Base-by-base conservation (phyloP, 2,113 vertebrate genomes). In the Clarias batrachus region DNA sequence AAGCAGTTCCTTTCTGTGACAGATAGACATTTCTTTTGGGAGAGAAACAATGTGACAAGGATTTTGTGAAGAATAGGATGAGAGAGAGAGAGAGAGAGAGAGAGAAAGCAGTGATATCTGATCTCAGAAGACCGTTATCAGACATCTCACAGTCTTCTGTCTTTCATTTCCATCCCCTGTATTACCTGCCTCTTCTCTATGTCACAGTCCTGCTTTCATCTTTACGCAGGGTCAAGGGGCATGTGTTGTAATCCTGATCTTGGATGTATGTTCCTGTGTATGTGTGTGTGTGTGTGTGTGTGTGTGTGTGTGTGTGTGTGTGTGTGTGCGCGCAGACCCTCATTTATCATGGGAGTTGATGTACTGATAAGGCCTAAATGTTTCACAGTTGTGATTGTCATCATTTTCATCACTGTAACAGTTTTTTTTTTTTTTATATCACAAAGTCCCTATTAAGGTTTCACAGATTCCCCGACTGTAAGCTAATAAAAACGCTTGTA, bases 201-300 rank as follows among this genome's bases (percentile, higher is more conserved):
- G 68, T 85, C 57, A 11, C 41, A 82, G 85, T 33, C 33, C 30
- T 25, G 57, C 86, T 92, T 89, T 90, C 79, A 89, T 91, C 85
- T 86, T 41, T 56, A 62, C 79, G 56, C 21, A 73, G 86, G 84
- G 89, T 90, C 87, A 88, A 85, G 87, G 89, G 89, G 89, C 84
- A 82, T 52, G 19, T 48, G 77, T 63, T 87, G 23, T 62, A 82
- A 62, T 81, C 54, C 77, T 84, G 41, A 78, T 77, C 90, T 66
- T 87, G 76, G 62, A 60, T 80, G 27, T 81, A 59, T 84, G 30
- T 74, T 27, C 11, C 60, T 84, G 30, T n/a, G 25, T 68, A 27
- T n/a, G 25, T 30, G 59, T 76, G 33, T 63, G 56, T 54, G 68
- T 60, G 66, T 84, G 65, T 23, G 71, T 77, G 63, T 33, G 23